Evolutionary conservation across 1,140 invertebrate species (phyloP).

Genomic region (Lanistes nyassanus): DNA sequence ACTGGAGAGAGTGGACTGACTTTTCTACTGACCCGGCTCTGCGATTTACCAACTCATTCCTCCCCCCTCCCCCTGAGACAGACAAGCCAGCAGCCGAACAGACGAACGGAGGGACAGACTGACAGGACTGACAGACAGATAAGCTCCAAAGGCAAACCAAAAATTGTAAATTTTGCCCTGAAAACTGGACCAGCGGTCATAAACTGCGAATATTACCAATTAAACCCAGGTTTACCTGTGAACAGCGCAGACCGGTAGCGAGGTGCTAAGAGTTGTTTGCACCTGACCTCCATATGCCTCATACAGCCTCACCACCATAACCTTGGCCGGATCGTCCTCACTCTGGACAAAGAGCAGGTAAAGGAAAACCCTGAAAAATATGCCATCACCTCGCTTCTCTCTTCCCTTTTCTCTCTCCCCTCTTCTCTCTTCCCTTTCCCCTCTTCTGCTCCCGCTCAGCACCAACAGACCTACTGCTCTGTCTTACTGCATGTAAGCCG

Average conservation of each 20-base stretch:
- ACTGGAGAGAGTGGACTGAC: too few species aligned
- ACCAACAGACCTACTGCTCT: too few species aligned
- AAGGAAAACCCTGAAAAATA: background rate
- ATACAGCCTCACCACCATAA: slow-evolving; percentile 61
- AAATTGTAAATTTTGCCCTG: background rate
- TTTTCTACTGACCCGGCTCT: too few species aligned
- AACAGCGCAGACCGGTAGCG: slow-evolving; percentile 48
- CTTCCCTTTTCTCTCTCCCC: background rate
- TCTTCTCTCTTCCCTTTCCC: background rate
- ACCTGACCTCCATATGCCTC: slow-evolving; percentile 63
- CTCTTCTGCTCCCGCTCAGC: too few species aligned
- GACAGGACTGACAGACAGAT: background rate
- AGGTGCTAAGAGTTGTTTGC: slow-evolving; percentile 42
- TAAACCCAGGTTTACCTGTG: slow-evolving; percentile 31
- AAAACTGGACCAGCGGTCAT: background rate
- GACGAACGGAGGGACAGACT: background rate
- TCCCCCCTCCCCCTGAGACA: background rate
- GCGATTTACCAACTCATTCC: too few species aligned
- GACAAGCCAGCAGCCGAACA: background rate
- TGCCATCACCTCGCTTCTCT: too few species aligned
- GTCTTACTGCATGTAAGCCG: too few species aligned
- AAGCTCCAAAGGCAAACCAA: background rate
- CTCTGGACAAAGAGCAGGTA: slow-evolving; percentile 41
- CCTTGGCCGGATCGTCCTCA: slow-evolving; percentile 37
- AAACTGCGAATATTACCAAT: background rate